Percentiles rank a stretch among this genome's conserved stretches.
Evolutionary conservation across 1,140 invertebrate genomes (phyloP).

Genomic region (Macrobrachium rosenbergii): DNA sequence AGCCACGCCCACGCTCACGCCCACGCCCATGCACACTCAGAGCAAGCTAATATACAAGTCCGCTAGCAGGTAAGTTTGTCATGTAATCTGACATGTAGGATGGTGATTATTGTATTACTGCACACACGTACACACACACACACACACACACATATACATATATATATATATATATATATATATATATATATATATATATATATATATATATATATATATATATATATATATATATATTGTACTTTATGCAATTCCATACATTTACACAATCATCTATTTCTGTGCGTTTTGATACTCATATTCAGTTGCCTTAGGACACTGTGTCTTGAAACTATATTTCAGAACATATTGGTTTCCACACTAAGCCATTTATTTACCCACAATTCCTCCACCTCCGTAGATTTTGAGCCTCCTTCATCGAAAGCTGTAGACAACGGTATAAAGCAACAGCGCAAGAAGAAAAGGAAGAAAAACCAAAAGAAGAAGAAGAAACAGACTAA

Average conservation of each 20-base stretch:
- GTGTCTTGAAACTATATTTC: not conserved
- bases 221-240: too few species aligned
- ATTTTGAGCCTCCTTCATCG: conserved; percentile 56
- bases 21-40: conserved; percentile 50
- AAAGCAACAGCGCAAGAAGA: not conserved
- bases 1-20: conserved; percentile 51
- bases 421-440: conserved; percentile 23
- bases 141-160: not conserved
- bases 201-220: too few species aligned
- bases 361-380: not conserved
- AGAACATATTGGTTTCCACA: not conserved
- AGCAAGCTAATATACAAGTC: conserved; percentile 58
- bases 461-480: not conserved
- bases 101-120: too few species aligned
- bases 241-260: too few species aligned
- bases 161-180: too few species aligned
- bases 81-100: too few species aligned
- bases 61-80: conserved; percentile 53
- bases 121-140: not conserved
- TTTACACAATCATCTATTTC: too few species aligned
- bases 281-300: too few species aligned
- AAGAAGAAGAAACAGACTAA: too few species aligned
- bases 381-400: not conserved
- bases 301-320: too few species aligned
- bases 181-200: too few species aligned